Evolutionary conservation across 2,888 invertebrate genomes (phyloP).

Genomic region (Vanessa cardui): DNA sequence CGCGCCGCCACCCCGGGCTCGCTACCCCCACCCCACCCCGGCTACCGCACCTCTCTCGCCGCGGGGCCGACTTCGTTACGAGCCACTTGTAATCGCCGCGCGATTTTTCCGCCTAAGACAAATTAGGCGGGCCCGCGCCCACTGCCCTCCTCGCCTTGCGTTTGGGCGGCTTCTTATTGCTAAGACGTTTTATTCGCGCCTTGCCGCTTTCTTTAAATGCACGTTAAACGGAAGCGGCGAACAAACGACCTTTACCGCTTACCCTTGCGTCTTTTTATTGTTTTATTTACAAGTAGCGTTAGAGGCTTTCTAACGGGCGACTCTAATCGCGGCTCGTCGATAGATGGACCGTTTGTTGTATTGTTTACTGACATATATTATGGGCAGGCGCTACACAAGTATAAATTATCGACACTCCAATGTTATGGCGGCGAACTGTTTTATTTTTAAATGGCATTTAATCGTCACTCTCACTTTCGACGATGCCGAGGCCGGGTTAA

Average conservation of each 20-base stretch:
- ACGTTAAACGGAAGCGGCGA: neutral
- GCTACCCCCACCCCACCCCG: slow-evolving; percentile 48
- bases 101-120: slow-evolving; percentile 83
- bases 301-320: slow-evolving; percentile 21
- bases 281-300: slow-evolving; percentile 11
- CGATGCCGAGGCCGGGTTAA: slow-evolving; percentile 73
- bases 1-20: slow-evolving; percentile 54
- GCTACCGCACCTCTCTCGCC: slow-evolving; percentile 49
- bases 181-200: slow-evolving; percentile 65
- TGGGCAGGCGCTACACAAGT: slow-evolving; percentile 44
- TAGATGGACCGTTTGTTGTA: slow-evolving; percentile 30
- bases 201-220: slow-evolving; percentile 43
- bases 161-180: slow-evolving; percentile 72
- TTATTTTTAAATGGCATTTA: slow-evolving; percentile 82
- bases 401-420: slow-evolving; percentile 60
- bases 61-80: slow-evolving; percentile 79
- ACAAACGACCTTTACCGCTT: slow-evolving; percentile 7
- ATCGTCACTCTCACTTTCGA: slow-evolving; percentile 79
- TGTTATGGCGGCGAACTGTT: slow-evolving; percentile 73
- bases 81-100: slow-evolving; percentile 82
- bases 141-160: slow-evolving; percentile 59
- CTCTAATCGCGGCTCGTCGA: slow-evolving; percentile 36
- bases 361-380: slow-evolving; percentile 40
- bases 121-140: slow-evolving; percentile 77
- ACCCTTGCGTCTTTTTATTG: slow-evolving; percentile 5